Base-by-base conservation (phyloP, 2,888 invertebrate genomes). In the Lobophora halterata region DNA sequence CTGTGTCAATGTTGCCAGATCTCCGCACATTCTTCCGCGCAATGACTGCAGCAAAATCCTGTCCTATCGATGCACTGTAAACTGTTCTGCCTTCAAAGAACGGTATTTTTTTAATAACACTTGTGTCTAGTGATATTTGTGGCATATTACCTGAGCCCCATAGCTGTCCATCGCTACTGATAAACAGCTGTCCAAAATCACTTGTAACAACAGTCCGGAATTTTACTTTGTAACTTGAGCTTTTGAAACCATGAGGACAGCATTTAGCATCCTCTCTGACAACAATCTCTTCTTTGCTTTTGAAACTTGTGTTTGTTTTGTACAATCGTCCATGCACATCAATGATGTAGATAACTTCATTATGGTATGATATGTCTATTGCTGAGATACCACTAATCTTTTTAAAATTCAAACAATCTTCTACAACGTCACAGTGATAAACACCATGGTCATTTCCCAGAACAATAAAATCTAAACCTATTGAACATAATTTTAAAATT, bases 1-100 rank as follows among this genome's bases (percentile, higher is more conserved):
- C 90, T 20, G 90, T 90, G 53, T 92, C 91, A 64, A 88, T 89
- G 52, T 82, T 82, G 2, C 77, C 78, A 29, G 83, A 83, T 39
- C 65, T 65, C 52, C 74, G 80, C 5, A 88, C 89, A 69, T 88
- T 88, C 68, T 91, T 92, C 46, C 90, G 89, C n/a, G 91, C 90
- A 58, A 93, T 89, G 28, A 91, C 91, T 61, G 93, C 92, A 65
- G 92, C 95, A 88, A 92, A 96, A 63, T 93, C 91, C 40, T 89
- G 88, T 3, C 96, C 96, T 37, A 95, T 92, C 4, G 91, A 91
- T 24, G 94, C 89, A 65, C 91, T 90, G 29, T 92, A 89, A 10
- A 95, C 90, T 43, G 89, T 89, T 53, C 92, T 82, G 3, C 91
- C 91, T 58, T 92, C 90, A 57, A 93, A 93, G 75, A 92, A 93